Base-by-base conservation (phyloP, 2,888 invertebrate genomes). In the Pandemis heparana region DNA sequence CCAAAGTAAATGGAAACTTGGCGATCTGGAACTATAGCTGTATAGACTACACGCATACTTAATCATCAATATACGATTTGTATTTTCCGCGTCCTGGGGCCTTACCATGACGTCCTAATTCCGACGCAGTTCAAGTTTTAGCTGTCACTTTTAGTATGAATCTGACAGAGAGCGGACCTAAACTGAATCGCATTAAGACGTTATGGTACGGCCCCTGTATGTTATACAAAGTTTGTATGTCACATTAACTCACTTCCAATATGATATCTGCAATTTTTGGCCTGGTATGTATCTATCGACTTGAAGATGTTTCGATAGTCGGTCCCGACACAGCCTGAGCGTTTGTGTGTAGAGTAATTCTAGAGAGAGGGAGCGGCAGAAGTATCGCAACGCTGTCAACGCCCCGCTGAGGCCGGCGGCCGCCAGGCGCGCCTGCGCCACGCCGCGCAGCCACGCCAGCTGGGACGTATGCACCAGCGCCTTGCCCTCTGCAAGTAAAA, bases 311-410 rank as follows among this genome's bases (percentile, higher is more conserved):
- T 97, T 97, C 75, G 98, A 97, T 32, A 99, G 93, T 8, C 99
- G 96, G 83, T 99, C 98, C 60, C 97, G 95, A 82, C 98, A 98
- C 64, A 99, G 92, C 63, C 98, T 95, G 81, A 98, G 92, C 0
- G 98, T 98, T 93, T 99, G 98, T 0, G 98, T 97, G 85, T 98
- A 98, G 5, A 98, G 92, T 7, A 97, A 95, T 91, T 99, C 99
- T 43, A 99, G 92, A 84, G 99, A 99, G 41, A 99, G 94, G 0
- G 98, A 98, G 83, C 99, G 98, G 85, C 99, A 99, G 91, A 99
- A 99, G 85, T 97, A 97, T 79, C 98, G 98, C 46, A 99, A 94
- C 1, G 94, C 94, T 0, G 94, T 88, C 0, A 95, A 82, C 0
- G 95, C 85, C 96, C 96, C 75, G 96, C 96, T 95, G 97, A 99